A percentile compares a stretch with the other conserved stretches of the same genome.
Evolutionary conservation across 2,113 vertebrate genomes (phyloP).

Genomic region (Daphoenositta chrysoptera): DNA sequence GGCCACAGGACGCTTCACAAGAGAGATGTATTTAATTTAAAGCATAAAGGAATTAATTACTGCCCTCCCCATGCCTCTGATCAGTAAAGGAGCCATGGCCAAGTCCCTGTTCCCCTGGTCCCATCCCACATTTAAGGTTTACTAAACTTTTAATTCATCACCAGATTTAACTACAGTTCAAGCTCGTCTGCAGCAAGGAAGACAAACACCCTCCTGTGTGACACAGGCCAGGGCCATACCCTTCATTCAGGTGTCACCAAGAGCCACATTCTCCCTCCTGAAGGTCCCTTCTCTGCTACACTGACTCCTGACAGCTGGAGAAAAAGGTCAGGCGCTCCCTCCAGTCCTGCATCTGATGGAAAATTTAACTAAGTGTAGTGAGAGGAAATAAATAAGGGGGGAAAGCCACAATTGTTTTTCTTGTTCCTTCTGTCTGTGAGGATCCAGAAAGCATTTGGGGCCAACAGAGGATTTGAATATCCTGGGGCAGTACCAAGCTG

Average conservation of each 20-base stretch:
- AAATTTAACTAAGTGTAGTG: background rate
- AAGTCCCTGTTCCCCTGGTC: background rate
- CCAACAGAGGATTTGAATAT: background rate
- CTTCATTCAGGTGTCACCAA: background rate
- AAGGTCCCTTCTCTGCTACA: background rate
- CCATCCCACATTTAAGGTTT: background rate
- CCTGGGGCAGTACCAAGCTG: background rate
- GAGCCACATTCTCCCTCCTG: background rate
- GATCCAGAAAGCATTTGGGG: background rate
- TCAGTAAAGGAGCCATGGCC: background rate
- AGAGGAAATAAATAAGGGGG: background rate
- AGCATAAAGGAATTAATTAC: background rate
- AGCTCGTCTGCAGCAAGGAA: background rate
- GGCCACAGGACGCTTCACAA: background rate
- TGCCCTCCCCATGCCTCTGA: background rate
- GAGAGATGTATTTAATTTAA: background rate
- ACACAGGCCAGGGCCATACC: background rate
- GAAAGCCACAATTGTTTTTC: background rate
- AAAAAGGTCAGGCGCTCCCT: constrained; percentile 32
- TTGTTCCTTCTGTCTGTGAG: background rate
- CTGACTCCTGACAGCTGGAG: background rate
- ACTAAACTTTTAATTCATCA: background rate
- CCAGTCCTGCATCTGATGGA: background rate
- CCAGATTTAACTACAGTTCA: background rate
- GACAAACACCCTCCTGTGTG: background rate